Percentiles rank a stretch among this genome's conserved stretches.
phyloP scores from a whole-genome alignment of 2,888 invertebrate genomes.

The Hipparchia sbordonii region DNA sequence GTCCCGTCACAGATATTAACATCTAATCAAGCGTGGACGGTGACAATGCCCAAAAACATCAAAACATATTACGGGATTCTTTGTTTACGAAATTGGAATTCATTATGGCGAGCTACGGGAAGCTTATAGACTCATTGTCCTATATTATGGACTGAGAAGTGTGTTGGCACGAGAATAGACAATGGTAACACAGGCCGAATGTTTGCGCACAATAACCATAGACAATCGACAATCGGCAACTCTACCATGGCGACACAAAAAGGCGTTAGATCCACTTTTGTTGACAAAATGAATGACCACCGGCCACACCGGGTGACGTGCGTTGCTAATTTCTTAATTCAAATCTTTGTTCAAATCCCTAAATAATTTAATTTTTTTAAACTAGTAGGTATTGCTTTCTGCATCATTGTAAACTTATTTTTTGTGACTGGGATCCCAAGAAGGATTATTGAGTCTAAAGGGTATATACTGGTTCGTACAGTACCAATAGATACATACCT shows the following conservation, averaged over 20 bases:
- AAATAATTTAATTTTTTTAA: conserved; percentile 10
- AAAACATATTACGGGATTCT: conserved; percentile 76
- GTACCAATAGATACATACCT: too few relatives aligned
- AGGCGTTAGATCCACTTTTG: conserved; percentile 52
- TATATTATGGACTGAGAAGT: conserved; percentile 56
- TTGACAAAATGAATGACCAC: conserved; percentile 60
- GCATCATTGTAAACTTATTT: too few relatives aligned
- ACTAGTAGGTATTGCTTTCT: too few relatives aligned
- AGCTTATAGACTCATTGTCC: conserved; percentile 59
- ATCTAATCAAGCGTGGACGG: conserved; percentile 61
- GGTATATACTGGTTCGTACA: too few relatives aligned
- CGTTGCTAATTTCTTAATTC: conserved; percentile 78
- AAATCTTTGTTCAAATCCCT: conserved; percentile 31
- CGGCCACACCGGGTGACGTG: conserved; percentile 74
- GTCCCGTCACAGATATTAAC: conserved; percentile 68
- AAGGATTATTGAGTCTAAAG: too few relatives aligned
- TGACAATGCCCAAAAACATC: conserved; percentile 66
- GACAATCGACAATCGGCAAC: conserved; percentile 47
- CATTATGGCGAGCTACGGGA: conserved; percentile 70
- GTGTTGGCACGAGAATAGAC: conserved; percentile 46
- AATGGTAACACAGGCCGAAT: conserved; percentile 50
- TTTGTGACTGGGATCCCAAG: too few relatives aligned
- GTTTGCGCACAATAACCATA: conserved; percentile 61
- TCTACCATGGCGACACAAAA: conserved; percentile 48
- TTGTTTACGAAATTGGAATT: conserved; percentile 75